phyloP scores from a whole-genome alignment of 2,888 invertebrate species.

The Standfussiana lucernea region DNA sequence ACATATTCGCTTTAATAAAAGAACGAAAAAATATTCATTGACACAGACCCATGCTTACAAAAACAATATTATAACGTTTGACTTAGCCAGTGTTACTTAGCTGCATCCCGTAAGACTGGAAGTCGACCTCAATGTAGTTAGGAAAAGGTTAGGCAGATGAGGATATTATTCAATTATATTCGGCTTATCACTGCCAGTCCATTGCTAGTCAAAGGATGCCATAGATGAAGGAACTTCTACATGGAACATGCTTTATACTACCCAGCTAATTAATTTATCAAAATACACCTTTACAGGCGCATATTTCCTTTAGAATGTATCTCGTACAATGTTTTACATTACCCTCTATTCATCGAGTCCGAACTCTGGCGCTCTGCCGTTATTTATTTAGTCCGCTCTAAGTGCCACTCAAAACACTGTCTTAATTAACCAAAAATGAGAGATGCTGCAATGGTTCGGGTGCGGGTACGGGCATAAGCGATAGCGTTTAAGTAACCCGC shows the following conservation, averaged over 20 bases:
- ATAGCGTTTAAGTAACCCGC: slow-evolving; percentile 62
- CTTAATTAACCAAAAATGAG: slow-evolving; percentile 89
- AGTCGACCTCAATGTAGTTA: neutral
- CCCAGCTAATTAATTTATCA: neutral
- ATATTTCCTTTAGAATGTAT: slow-evolving; percentile 7
- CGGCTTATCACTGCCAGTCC: neutral
- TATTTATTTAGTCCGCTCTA: slow-evolving; percentile 86
- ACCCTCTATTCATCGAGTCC: slow-evolving; percentile 48
- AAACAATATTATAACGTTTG: too few species aligned
- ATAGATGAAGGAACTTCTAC: neutral
- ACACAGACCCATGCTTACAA: too few species aligned
- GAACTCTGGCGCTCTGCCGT: slow-evolving; percentile 60
- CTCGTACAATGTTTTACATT: slow-evolving; percentile 38
- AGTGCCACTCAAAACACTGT: slow-evolving; percentile 89
- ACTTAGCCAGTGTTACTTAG: neutral
- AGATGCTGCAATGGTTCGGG: slow-evolving; percentile 76
- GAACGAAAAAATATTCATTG: too few species aligned
- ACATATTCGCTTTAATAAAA: too few species aligned
- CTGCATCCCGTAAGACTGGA: neutral
- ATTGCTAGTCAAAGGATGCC: neutral
- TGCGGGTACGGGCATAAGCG: slow-evolving; percentile 55
- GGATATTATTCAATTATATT: neutral
- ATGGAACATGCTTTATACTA: neutral
- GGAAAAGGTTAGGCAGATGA: neutral
- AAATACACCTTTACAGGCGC: slow-evolving; percentile 24